Evolutionary conservation across 2,113 vertebrate genomes (phyloP).

Genomic region (Callocephalon fimbriatum): DNA sequence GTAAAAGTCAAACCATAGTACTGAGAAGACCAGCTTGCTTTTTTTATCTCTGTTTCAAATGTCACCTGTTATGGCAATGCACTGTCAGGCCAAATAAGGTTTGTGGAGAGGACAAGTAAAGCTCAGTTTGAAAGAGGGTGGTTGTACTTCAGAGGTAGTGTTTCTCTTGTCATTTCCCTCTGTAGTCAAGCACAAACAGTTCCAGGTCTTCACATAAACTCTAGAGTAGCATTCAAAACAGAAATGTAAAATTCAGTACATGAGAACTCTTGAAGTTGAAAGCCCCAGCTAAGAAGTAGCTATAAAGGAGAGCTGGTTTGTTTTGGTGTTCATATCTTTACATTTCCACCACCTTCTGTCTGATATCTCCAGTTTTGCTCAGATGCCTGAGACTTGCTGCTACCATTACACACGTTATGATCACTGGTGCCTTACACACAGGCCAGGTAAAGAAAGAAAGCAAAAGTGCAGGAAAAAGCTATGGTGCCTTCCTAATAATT

Average conservation of each 20-base stretch:
- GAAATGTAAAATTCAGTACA: not conserved
- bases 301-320: not conserved
- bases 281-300: not conserved
- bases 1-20: not conserved
- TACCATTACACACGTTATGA: rapidly evolving
- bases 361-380: not conserved
- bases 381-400: not conserved
- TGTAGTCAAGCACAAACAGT: not conserved
- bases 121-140: not conserved
- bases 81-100: not conserved
- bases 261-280: not conserved
- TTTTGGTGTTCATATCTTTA: not conserved
- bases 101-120: not conserved
- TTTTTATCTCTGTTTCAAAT: not conserved
- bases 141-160: not conserved
- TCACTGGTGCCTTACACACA: not conserved
- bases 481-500: not conserved
- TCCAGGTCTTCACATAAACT: not conserved
- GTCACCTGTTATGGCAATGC: not conserved
- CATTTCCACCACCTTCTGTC: not conserved
- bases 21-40: not conserved
- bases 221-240: not conserved
- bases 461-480: not conserved
- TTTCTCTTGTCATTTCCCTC: not conserved
- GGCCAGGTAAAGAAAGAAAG: not conserved